Evolutionary conservation across 1,140 invertebrate genomes (phyloP).

Genomic region (Thaumetopoea pityocampa): DNA sequence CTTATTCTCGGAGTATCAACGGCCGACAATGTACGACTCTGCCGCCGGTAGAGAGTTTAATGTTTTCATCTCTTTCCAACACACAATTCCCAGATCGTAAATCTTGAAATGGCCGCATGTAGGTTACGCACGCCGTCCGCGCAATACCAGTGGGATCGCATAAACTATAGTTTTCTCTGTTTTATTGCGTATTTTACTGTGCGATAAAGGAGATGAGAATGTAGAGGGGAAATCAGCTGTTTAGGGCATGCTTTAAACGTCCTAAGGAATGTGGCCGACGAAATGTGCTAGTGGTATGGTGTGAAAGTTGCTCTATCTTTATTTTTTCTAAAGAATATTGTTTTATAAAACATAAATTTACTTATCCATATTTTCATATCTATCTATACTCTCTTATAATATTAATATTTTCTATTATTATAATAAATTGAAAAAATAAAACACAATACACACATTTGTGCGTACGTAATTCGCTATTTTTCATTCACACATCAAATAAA

Average conservation of each 20-base stretch:
- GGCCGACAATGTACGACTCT: constrained; percentile 48
- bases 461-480: no score
- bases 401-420: no score
- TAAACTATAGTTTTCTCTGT: constrained; percentile 75
- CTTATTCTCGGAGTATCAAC: constrained; percentile 55
- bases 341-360: no score
- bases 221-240: constrained; percentile 73
- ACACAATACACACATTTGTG: no score
- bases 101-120: constrained; percentile 77
- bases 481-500: no score
- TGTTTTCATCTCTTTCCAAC: constrained; percentile 72
- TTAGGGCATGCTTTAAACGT: constrained; percentile 72
- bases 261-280: constrained; percentile 72
- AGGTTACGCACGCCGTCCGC: constrained; percentile 72
- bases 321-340: constrained; percentile 12
- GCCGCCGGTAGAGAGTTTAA: constrained; percentile 62
- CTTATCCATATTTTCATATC: neutral
- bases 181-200: constrained; percentile 67
- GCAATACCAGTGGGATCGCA: constrained; percentile 60
- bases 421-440: no score
- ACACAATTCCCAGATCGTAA: constrained; percentile 77
- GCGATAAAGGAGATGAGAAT: constrained; percentile 70
- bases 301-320: constrained; percentile 56
- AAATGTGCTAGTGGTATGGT: constrained; percentile 49
- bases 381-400: neutral